Evolutionary conservation across 2,113 vertebrate species (phyloP).

Genomic region (Tapirus terrestris): DNA sequence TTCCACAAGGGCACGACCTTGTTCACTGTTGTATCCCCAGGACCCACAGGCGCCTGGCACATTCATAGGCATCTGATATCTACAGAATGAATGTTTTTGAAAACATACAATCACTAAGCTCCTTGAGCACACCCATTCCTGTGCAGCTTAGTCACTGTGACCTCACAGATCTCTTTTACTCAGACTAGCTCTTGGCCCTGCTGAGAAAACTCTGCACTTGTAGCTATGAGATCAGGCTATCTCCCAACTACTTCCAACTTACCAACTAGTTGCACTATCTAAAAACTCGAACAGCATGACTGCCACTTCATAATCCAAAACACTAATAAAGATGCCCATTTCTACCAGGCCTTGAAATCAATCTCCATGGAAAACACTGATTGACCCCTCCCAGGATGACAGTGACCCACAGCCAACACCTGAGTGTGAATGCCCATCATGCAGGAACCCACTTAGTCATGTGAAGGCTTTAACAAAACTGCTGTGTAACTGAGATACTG

Average conservation of each 20-base stretch:
- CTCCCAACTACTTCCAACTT: not conserved
- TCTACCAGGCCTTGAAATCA: not conserved
- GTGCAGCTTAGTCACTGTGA: not conserved
- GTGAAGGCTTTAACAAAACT: not conserved
- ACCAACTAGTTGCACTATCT: not conserved
- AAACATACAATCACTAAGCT: not conserved
- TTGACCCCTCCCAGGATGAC: not conserved
- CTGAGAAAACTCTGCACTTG: not conserved
- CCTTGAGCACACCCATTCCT: not conserved
- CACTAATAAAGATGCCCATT: not conserved
- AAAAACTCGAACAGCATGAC: not conserved
- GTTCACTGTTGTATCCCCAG: not conserved
- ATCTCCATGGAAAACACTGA: not conserved
- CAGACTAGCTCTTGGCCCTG: not conserved
- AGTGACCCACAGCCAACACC: not conserved
- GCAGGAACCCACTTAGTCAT: not conserved
- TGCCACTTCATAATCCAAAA: not conserved
- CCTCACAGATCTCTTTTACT: not conserved
- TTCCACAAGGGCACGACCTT: not conserved
- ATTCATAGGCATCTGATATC: accelerated
- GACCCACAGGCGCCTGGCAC: not conserved
- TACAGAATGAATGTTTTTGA: not conserved
- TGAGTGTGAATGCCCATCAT: not conserved
- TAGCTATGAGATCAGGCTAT: not conserved
- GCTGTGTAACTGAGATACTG: not conserved